phyloP scores from a whole-genome alignment of 2,888 invertebrate genomes.

The Pheosia gnoma region DNA sequence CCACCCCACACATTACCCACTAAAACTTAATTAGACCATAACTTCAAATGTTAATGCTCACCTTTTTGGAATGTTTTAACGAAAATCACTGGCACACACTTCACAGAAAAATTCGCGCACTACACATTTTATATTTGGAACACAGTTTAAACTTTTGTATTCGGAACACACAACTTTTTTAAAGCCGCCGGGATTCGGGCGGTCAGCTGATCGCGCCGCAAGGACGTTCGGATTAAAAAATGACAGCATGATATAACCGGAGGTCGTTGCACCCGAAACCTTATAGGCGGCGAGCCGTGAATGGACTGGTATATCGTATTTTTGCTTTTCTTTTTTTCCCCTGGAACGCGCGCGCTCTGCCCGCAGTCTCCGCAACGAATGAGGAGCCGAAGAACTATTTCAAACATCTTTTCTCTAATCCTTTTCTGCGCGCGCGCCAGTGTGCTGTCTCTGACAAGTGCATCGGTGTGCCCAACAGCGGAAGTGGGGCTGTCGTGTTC shows the following conservation, averaged over 20 bases:
- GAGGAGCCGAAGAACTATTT: constrained; percentile 79
- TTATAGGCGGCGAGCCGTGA: constrained; percentile 64
- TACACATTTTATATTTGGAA: constrained; percentile 30
- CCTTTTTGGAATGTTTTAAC: constrained; percentile 21
- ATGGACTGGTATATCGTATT: constrained; percentile 66
- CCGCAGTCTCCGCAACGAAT: constrained; percentile 76
- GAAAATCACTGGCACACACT: constrained; percentile 42
- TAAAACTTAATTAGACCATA: not conserved
- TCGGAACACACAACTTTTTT: constrained; percentile 33
- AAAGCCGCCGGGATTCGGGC: constrained; percentile 32
- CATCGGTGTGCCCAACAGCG: constrained; percentile 55
- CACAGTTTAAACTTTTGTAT: constrained; percentile 22
- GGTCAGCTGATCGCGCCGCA: constrained; percentile 73
- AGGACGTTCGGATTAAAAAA: constrained; percentile 67
- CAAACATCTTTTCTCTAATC: constrained; percentile 81
- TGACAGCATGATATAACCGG: constrained; percentile 58
- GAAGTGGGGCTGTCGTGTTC: constrained; percentile 56
- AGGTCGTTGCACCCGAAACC: constrained; percentile 68
- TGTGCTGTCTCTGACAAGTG: constrained; percentile 61
- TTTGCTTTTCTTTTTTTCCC: constrained; percentile 44
- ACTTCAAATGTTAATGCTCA: constrained; percentile 25
- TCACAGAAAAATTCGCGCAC: constrained; percentile 42
- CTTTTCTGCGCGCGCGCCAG: constrained; percentile 70
- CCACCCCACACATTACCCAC: not conserved
- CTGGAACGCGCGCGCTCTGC: constrained; percentile 67